These are phyloP conservation scores for Heterodera filipjevi DNA, from an alignment of 2,888 invertebrate species.

Conservation along the genomic window DNA sequence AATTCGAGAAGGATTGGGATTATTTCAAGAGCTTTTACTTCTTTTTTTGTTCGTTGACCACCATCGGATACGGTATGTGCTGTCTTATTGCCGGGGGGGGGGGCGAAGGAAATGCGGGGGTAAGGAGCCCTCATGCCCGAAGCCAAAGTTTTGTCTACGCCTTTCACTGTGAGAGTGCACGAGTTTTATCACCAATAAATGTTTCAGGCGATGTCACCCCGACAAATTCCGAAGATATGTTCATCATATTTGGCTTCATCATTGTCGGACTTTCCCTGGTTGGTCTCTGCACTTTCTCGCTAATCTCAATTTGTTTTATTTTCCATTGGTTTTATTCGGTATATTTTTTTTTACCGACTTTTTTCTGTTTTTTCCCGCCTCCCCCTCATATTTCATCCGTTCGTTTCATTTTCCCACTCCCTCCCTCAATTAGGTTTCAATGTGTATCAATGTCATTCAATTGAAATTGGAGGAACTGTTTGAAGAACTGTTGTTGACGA, in stretches of 20 bases:
- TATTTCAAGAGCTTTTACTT: conserved; percentile 65
- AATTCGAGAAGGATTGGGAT: conserved; percentile 64
- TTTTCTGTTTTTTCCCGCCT: neutral
- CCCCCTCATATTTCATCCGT: neutral
- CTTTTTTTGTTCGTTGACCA: conserved; percentile 63
- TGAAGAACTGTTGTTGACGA: conserved; percentile 59
- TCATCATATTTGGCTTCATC: conserved; percentile 62
- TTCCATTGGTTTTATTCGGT: neutral
- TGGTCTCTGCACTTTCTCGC: conserved; percentile 31
- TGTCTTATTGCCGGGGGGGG: too few relatives aligned
- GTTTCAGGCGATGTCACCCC: conserved; percentile 62
- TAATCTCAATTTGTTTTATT: neutral
- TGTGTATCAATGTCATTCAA: conserved; percentile 54
- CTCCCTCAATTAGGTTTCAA: conserved; percentile 34
- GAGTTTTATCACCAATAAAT: neutral
- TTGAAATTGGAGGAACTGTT: conserved; percentile 50
- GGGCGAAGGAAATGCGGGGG: too few relatives aligned
- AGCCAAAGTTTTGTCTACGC: too few relatives aligned
- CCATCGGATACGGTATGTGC: conserved; percentile 61
- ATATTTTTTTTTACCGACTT: neutral
- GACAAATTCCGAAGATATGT: conserved; percentile 60
- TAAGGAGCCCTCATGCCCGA: too few relatives aligned
- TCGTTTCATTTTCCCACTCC: neutral
- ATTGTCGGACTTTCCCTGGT: conserved; percentile 62
- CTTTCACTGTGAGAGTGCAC: too few relatives aligned